Evolutionary conservation across 2,888 invertebrate genomes (phyloP).

Genomic region (Tethea ocularis): DNA sequence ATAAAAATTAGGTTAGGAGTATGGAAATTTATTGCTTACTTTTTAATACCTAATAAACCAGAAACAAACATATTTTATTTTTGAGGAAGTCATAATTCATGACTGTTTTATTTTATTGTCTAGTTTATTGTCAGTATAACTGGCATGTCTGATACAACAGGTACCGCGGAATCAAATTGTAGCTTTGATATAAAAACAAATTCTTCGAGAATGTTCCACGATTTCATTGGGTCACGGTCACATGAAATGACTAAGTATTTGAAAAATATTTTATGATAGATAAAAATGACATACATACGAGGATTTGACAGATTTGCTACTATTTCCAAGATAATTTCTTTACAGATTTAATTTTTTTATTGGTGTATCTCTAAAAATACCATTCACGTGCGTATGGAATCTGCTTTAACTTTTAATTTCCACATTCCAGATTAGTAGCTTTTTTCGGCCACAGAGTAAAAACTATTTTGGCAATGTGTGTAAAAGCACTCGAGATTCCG

Average conservation of each 20-base stretch:
- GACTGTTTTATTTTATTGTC: not conserved
- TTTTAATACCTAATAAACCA: not conserved
- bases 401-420: not conserved
- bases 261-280: too few relatives aligned
- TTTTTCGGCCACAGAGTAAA: constrained; percentile 21
- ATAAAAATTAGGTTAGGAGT: not conserved
- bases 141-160: too few relatives aligned
- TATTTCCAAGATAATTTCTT: too few relatives aligned
- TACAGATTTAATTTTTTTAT: too few relatives aligned
- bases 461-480: constrained; percentile 32
- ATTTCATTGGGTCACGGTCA: too few relatives aligned
- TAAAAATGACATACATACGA: too few relatives aligned
- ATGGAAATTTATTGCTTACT: not conserved
- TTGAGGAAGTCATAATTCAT: not conserved
- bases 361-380: too few relatives aligned
- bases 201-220: too few relatives aligned
- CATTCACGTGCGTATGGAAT: too few relatives aligned
- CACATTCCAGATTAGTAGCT: not conserved
- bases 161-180: too few relatives aligned
- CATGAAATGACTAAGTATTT: not conserved
- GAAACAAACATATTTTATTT: not conserved
- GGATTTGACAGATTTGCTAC: too few relatives aligned
- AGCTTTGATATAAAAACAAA: too few relatives aligned
- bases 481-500: constrained; percentile 48
- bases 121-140: not conserved